Conservation (phyloP, 2,888 invertebrate species). For the Drosophila vallismaia region DNA sequence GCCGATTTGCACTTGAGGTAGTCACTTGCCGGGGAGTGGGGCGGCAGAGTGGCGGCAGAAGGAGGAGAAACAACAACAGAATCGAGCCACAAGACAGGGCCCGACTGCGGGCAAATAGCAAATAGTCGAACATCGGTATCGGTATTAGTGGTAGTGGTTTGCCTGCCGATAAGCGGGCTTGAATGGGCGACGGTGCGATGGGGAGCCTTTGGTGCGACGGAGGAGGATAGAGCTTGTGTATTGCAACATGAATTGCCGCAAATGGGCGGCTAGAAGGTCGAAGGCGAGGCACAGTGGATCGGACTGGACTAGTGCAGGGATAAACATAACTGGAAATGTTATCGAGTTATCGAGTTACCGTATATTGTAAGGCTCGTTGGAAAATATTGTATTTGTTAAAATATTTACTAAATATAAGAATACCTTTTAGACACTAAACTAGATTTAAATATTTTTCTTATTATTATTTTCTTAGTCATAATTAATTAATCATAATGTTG, state of each 20-base stretch:
- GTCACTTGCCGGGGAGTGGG: constrained; percentile 16
- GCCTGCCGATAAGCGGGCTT: constrained; percentile 35
- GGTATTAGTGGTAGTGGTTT: constrained; percentile 29
- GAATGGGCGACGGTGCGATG: constrained; percentile 39
- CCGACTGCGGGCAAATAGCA: constrained; percentile 32
- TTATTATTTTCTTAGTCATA: no score
- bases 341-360: no score
- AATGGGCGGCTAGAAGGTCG: constrained; percentile 27
- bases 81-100: constrained; percentile 22
- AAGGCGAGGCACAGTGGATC: constrained; percentile 32
- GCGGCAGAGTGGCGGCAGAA: not conserved
- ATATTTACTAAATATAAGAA: no score
- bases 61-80: constrained; percentile 11
- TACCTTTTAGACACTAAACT: no score
- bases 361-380: no score
- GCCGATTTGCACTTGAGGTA: constrained; percentile 71
- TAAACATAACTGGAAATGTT: not conserved
- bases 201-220: constrained; percentile 24
- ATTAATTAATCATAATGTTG: no score
- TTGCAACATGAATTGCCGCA: constrained; percentile 16
- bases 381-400: no score
- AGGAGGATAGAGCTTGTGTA: constrained; percentile 5
- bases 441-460: no score
- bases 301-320: not conserved
- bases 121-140: constrained; percentile 31